Conservation (phyloP, 2,797 vertebrate species). For the Graptemys geographica region DNA sequence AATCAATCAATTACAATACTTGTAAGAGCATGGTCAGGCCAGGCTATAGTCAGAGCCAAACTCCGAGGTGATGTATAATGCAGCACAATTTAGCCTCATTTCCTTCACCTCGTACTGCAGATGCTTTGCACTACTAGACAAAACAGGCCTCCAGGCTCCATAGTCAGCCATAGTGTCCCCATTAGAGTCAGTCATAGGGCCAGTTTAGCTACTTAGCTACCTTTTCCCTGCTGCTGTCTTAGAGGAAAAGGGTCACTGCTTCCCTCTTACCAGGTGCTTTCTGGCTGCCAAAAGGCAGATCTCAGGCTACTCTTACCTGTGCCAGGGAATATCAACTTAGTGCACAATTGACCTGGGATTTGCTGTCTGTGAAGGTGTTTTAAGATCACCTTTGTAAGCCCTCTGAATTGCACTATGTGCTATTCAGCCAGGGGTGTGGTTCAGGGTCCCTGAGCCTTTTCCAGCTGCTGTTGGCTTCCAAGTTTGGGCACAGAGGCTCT, state of each 20-base stretch:
- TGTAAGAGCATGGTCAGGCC: not conserved
- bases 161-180: not conserved
- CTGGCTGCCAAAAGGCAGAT: not conserved
- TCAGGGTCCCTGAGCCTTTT: not conserved
- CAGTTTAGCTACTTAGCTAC: slow-evolving; percentile 12
- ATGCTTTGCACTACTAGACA: not conserved
- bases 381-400: not conserved
- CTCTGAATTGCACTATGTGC: not conserved
- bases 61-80: slow-evolving; percentile 8
- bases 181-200: slow-evolving; percentile 3
- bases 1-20: not conserved
- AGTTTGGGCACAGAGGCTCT: not conserved
- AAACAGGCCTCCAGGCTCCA: not conserved
- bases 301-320: slow-evolving; percentile 24
- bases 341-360: not conserved
- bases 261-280: slow-evolving; percentile 16
- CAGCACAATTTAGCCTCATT: slow-evolving; percentile 34
- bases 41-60: slow-evolving; percentile 8
- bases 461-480: slow-evolving; percentile 22
- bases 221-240: not conserved
- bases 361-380: not conserved
- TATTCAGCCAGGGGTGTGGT: slow-evolving; percentile 33
- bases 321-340: not conserved
- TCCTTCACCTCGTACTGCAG: slow-evolving; percentile 11
- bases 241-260: not conserved